Evolutionary conservation across 2,113 vertebrate genomes (phyloP).

Genomic region (Festucalex cinctus): DNA sequence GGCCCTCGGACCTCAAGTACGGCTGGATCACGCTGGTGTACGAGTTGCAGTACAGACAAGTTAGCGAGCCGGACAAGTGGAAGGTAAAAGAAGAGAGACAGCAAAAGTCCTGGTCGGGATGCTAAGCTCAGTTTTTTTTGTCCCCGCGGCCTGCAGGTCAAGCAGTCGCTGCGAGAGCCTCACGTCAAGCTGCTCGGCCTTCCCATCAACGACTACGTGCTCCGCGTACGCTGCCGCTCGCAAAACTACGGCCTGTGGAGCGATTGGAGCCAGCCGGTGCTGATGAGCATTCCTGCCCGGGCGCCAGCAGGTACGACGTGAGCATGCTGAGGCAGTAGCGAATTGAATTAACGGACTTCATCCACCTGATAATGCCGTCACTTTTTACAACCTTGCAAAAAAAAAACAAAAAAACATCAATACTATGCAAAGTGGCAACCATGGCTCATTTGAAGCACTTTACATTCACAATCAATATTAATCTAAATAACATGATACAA

Average conservation of each 20-base stretch:
- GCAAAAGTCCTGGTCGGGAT: no score
- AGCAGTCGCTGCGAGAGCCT: constrained; percentile 62
- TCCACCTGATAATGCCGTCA: no score
- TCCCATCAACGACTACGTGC: constrained; percentile 51
- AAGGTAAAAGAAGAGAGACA: constrained; percentile 47
- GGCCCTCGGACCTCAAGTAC: constrained; percentile 54
- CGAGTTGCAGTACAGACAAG: constrained; percentile 68
- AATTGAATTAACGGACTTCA: no score
- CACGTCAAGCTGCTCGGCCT: constrained; percentile 67
- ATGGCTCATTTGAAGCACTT: no score
- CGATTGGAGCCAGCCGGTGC: constrained; percentile 63
- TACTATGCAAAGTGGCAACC: no score
- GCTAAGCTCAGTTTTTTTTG: no score
- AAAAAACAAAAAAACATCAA: no score
- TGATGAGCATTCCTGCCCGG: constrained; percentile 47
- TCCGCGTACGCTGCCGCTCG: constrained; percentile 70
- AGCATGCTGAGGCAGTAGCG: neutral
- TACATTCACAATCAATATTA: no score
- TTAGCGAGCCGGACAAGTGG: constrained; percentile 56
- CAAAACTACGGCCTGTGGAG: constrained; percentile 69
- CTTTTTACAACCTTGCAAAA: no score
- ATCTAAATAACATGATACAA: no score
- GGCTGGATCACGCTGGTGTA: constrained; percentile 76
- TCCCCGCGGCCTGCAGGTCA: constrained; percentile 51
- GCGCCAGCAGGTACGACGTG: constrained; percentile 42